Conservation (phyloP, 2,888 invertebrate species). For the Eurytoma californica region DNA sequence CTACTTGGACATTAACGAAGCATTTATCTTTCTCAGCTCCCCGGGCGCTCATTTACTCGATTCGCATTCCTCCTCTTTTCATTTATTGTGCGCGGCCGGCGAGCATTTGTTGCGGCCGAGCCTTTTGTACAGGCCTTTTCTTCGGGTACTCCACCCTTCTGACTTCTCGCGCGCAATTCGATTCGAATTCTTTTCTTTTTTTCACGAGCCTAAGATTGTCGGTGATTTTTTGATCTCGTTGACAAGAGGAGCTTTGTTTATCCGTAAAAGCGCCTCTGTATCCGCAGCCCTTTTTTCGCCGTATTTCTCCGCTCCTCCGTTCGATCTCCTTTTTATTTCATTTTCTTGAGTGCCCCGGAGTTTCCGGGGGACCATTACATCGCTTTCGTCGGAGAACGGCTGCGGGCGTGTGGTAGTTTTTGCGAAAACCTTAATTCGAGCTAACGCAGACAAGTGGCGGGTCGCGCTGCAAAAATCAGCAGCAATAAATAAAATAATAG, state of each 20-base stretch:
- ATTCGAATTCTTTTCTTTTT: neutral
- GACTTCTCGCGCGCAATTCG: neutral
- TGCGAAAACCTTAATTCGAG: neutral
- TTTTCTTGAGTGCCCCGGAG: constrained; percentile 18
- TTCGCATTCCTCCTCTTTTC: neutral
- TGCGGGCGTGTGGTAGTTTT: constrained; percentile 9
- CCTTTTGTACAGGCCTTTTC: constrained; percentile 22
- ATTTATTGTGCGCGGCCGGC: neutral
- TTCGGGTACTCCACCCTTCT: neutral
- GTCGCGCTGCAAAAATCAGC: constrained; percentile 5
- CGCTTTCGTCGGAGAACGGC: constrained; percentile 3
- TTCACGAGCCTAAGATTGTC: constrained; percentile 21
- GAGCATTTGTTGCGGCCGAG: constrained; percentile 11
- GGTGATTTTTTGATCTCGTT: constrained; percentile 27
- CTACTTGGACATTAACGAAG: constrained; percentile 7
- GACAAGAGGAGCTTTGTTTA: constrained; percentile 10
- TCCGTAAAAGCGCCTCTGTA: constrained; percentile 12
- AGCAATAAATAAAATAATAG: constrained; percentile 32
- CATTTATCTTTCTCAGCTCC: neutral
- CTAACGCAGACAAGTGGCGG: neutral
- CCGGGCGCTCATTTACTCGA: constrained; percentile 5
- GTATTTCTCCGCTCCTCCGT: neutral
- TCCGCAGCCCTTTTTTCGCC: neutral
- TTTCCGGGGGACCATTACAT: neutral
- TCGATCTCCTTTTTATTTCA: constrained; percentile 4